Percentiles rank a stretch among this genome's conserved stretches.
Evolutionary conservation across 2,888 invertebrate genomes (phyloP).

Genomic region (Ophioninae sp.): DNA sequence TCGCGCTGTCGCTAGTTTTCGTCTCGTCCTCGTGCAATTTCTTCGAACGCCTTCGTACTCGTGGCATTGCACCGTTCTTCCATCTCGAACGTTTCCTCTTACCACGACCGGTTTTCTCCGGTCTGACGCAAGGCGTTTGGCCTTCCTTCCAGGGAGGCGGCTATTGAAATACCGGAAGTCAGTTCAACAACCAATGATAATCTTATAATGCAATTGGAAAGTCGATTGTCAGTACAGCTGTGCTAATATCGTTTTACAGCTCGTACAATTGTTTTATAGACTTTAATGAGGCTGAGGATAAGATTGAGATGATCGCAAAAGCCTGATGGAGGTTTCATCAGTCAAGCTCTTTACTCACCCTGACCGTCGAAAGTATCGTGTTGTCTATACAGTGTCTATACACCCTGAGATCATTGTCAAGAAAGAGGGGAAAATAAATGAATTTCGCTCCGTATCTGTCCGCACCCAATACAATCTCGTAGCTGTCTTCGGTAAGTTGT

Average conservation of each 20-base stretch:
- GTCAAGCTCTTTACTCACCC: conserved; percentile 65
- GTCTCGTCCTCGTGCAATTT: conserved; percentile 45
- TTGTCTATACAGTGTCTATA: conserved; percentile 81
- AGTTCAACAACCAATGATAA: background rate
- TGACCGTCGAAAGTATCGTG: conserved; percentile 73
- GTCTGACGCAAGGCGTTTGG: conserved; percentile 45
- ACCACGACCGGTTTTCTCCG: conserved; percentile 52
- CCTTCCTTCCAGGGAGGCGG: conserved; percentile 60
- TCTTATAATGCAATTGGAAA: background rate
- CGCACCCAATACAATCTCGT: conserved; percentile 81
- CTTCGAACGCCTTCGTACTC: conserved; percentile 52
- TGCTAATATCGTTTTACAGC: background rate
- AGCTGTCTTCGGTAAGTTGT: conserved; percentile 80
- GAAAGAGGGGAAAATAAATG: conserved; percentile 83
- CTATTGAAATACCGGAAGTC: conserved; percentile 11
- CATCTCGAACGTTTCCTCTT: conserved; percentile 71
- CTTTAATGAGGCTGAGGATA: too few relatives aligned
- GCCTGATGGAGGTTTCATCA: background rate
- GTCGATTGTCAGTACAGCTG: background rate
- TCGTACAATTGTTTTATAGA: background rate
- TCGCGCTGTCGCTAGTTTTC: conserved; percentile 60
- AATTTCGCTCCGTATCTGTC: conserved; percentile 82
- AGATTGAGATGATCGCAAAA: too few relatives aligned
- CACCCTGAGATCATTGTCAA: conserved; percentile 82
- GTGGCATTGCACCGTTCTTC: conserved; percentile 71